Base-by-base conservation (phyloP, 2,888 invertebrate genomes). In the Molanna angustata region DNA sequence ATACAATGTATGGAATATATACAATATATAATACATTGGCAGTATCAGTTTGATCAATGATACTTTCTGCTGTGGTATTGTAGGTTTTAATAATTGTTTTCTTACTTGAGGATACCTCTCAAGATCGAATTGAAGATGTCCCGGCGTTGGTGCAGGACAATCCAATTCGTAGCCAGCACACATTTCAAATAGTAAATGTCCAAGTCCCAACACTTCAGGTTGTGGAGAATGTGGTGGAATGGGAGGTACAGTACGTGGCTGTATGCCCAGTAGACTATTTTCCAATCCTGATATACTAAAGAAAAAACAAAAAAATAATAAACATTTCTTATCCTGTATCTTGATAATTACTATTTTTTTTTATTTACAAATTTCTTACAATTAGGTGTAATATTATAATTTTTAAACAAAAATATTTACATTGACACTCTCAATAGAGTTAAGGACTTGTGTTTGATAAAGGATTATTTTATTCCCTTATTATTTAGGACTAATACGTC, bases 141-240 rank as follows among this genome's bases (percentile, higher is more conserved):
- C 84, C 2, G 86, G 81, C 60, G 87, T 82, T 44, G 89, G 88
- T 65, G 82, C 81, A 46, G 90, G 83, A 33, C 86, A 78, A 61
- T 86, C 83, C 59, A 93, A 72, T 65, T 92, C 90, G 61, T 86
- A 84, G 32, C 91, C 94, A 14, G 90, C 86, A 63, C 91, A 86
- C 94, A 94, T 94, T 74, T 94, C 94, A 69, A 89, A 94, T 52
- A 95, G 75, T 64, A 94, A 82, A 68, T 90, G 88, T 21, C 92
- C 93, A 62, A 94, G 86, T 71, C 81, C 72, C 19, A 80, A 67
- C 3, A 80, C 73, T 63, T 82, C 82, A 49, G 76, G 80, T 4
- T 65, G 52, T 3, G 67, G 66, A 0, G 69, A 67, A 1, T 67
- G 65, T 43, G 78, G 69, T 32, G 67, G 62, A 0, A 70, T 65